Evolutionary conservation across 2,113 vertebrate genomes (phyloP).

Genomic region (Dasyurus viverrinus): DNA sequence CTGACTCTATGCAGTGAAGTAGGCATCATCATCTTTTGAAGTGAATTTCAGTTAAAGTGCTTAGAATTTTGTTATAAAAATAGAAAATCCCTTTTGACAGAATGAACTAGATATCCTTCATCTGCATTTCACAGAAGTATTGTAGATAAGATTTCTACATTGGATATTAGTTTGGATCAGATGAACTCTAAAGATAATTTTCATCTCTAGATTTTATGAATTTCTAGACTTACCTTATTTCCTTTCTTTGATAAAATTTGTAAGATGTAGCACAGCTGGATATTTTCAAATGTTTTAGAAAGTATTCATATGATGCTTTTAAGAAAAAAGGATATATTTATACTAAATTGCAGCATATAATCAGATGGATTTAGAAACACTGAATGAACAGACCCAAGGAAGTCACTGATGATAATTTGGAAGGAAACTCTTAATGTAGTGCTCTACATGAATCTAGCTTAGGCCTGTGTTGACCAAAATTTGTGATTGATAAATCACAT

Average conservation of each 20-base stretch:
- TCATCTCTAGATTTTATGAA: neutral
- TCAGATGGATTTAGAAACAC: neutral
- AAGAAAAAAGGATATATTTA: neutral
- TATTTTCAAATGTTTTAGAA: neutral
- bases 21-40: neutral
- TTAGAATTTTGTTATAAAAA: neutral
- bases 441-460: neutral
- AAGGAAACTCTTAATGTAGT: neutral
- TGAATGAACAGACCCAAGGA: neutral
- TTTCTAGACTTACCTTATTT: neutral
- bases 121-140: neutral
- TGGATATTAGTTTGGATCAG: neutral
- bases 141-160: neutral
- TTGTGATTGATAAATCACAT: neutral
- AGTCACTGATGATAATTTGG: neutral
- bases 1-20: neutral
- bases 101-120: neutral
- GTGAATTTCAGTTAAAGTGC: neutral
- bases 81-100: neutral
- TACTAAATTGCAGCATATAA: neutral
- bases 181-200: neutral
- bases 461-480: neutral
- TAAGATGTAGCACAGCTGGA: neutral
- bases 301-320: neutral
- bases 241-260: neutral